phyloP scores from a whole-genome alignment of 2,888 invertebrate species.

The Brachylomia viminalis region DNA sequence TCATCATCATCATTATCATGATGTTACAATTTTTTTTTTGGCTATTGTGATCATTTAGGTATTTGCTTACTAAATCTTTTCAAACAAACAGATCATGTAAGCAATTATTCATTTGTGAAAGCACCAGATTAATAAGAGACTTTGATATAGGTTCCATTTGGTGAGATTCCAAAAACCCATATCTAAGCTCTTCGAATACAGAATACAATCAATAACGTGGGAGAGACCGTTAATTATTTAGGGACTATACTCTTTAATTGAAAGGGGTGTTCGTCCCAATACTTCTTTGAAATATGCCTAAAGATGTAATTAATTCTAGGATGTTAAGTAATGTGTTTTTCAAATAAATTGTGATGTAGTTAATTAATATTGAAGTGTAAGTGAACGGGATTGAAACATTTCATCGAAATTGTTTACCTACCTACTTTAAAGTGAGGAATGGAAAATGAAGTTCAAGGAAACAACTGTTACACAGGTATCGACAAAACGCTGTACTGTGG shows the following conservation, averaged over 20 bases:
- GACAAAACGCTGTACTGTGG: neutral
- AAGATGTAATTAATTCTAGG: slow-evolving; percentile 49
- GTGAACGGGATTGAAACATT: slow-evolving; percentile 10
- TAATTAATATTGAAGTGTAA: neutral
- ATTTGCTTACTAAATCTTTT: neutral
- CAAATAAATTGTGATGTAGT: slow-evolving; percentile 10
- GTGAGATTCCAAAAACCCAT: neutral
- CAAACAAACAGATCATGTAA: neutral
- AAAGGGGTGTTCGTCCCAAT: slow-evolving; percentile 45
- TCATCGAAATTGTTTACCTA: neutral
- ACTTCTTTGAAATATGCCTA: slow-evolving; percentile 41
- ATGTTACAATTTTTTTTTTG: too few species aligned
- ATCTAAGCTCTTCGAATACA: neutral
- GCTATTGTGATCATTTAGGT: neutral
- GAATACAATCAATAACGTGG: slow-evolving; percentile 27
- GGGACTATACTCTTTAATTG: slow-evolving; percentile 37
- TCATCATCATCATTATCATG: neutral
- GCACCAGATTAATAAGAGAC: neutral
- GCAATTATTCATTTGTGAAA: neutral
- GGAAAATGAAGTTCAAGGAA: neutral
- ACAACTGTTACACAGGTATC: neutral
- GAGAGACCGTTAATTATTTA: slow-evolving; percentile 36
- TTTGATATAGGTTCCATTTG: neutral
- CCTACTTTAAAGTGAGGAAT: neutral
- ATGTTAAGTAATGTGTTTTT: slow-evolving; percentile 29